phyloP scores from a whole-genome alignment of 2,888 invertebrate species.

The Hydraecia micacea region DNA sequence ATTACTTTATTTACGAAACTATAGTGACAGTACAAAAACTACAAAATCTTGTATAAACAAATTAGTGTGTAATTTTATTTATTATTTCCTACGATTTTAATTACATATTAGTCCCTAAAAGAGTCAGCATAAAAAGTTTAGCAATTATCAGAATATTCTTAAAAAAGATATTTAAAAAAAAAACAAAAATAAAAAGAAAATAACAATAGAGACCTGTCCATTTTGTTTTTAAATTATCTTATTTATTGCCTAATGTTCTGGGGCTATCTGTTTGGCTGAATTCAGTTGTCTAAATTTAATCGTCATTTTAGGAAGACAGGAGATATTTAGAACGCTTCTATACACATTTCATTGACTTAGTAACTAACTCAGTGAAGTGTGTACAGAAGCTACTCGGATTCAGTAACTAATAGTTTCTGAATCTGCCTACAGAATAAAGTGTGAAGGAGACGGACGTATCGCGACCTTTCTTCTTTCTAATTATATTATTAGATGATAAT shows the following conservation, averaged over 20 bases:
- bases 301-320: neutral
- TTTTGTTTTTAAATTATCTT: slow-evolving; percentile 7
- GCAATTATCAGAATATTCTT: neutral
- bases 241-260: neutral
- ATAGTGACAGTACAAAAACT: slow-evolving; percentile 54
- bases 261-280: neutral
- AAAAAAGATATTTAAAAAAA: neutral
- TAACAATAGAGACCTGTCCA: neutral
- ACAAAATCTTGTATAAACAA: slow-evolving; percentile 29
- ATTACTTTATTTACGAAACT: slow-evolving; percentile 29
- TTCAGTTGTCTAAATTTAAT: neutral
- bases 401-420: neutral
- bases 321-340: neutral
- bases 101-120: neutral
- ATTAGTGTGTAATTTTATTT: slow-evolving; percentile 39
- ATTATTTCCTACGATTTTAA: slow-evolving; percentile 24
- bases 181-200: neutral
- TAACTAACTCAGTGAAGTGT: neutral
- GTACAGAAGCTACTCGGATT: neutral
- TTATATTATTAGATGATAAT: neutral
- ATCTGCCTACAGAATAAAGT: neutral
- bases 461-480: neutral
- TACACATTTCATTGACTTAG: neutral
- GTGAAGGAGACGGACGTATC: neutral
- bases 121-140: slow-evolving; percentile 6